Conservation (phyloP, 2,113 vertebrate species). For the Gnathonemus echidnorhynchus region DNA sequence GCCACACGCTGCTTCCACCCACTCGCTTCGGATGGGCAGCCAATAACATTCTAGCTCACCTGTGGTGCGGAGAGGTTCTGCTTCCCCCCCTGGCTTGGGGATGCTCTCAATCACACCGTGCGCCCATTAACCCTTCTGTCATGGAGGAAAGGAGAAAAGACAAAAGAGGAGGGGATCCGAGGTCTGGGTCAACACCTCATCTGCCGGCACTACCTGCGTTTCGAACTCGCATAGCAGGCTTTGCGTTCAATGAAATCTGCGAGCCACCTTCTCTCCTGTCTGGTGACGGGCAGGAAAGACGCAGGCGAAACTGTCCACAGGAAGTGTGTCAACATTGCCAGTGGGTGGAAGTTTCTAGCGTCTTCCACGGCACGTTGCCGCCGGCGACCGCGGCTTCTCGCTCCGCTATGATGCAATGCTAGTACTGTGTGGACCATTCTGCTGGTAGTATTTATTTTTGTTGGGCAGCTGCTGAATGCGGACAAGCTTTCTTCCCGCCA, state of each 20-base stretch:
- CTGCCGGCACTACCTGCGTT: background rate
- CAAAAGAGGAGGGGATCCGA: background rate
- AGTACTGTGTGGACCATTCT: background rate
- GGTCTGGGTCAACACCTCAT: background rate
- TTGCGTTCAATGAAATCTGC: background rate
- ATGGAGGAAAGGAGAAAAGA: background rate
- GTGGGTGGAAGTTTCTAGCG: background rate
- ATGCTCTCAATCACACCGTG: background rate
- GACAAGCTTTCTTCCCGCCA: background rate
- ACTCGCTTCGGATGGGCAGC: background rate
- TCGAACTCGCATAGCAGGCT: background rate
- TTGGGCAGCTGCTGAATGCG: background rate
- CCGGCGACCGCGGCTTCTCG: background rate
- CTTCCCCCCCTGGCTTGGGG: background rate
- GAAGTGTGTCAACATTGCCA: background rate
- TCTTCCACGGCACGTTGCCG: background rate
- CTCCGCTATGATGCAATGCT: background rate
- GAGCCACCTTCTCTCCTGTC: background rate
- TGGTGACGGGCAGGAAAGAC: background rate
- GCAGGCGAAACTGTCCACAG: background rate
- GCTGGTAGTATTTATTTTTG: background rate
- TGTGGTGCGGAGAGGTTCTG: background rate
- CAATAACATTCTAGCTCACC: constrained; percentile 13
- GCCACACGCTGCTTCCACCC: constrained; percentile 21
- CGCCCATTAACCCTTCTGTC: background rate